A percentile compares a stretch with the other conserved stretches of the same genome.
Conservation (phyloP, 2,113 vertebrate genomes). For the Elephas maximus region DNA sequence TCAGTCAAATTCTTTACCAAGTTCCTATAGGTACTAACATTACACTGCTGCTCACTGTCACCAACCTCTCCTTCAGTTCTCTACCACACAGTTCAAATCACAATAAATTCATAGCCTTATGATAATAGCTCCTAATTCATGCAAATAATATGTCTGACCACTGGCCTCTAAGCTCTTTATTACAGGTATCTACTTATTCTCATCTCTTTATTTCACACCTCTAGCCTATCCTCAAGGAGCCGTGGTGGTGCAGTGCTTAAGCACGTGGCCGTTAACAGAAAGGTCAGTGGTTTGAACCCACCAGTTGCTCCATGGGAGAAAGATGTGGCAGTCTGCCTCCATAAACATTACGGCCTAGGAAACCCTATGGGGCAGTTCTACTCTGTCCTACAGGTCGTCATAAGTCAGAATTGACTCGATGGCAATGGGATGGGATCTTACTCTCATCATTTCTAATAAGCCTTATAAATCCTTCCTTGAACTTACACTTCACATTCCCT, state of each 20-base stretch:
- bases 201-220: conserved; percentile 43
- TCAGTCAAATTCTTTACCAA: conserved; percentile 53
- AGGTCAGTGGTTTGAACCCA: too few relatives aligned
- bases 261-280: too few relatives aligned
- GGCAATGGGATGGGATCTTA: neutral
- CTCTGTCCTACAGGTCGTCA: neutral
- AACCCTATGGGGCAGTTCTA: neutral
- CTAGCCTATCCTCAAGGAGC: too few relatives aligned
- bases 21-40: neutral
- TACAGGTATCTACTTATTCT: neutral
- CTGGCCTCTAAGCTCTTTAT: conserved; percentile 19
- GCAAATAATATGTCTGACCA: conserved; percentile 42
- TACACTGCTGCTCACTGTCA: neutral
- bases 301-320: too few relatives aligned
- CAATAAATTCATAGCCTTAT: neutral
- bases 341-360: too few relatives aligned
- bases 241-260: too few relatives aligned
- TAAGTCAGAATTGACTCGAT: neutral
- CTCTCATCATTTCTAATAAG: conserved; percentile 49
- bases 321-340: too few relatives aligned
- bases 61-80: neutral
- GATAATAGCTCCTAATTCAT: conserved; percentile 27
- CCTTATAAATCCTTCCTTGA: conserved; percentile 46
- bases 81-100: neutral
- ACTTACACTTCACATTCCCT: neutral